A percentile compares a stretch with the other conserved stretches of the same genome.
phyloP scores from a whole-genome alignment of 2,888 invertebrate species.

The Dilophus febrilis region DNA sequence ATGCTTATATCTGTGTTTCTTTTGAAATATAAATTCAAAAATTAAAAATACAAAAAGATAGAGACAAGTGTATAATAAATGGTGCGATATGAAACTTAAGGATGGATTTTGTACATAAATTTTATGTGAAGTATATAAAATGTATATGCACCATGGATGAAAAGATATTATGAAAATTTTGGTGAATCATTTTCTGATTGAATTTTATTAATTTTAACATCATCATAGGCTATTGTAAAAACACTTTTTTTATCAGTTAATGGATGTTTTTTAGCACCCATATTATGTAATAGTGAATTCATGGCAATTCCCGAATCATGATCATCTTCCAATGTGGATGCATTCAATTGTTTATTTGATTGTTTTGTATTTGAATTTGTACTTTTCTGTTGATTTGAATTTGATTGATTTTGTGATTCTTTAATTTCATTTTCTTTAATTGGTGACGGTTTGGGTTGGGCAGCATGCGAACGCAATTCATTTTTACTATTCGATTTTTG shows the following conservation, averaged over 20 bases:
- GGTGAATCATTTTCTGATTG: conserved; percentile 65
- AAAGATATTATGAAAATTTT: conserved; percentile 34
- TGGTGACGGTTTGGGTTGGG: conserved; percentile 24
- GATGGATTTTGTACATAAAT: too few species aligned
- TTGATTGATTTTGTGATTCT: conserved; percentile 21
- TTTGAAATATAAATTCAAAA: too few species aligned
- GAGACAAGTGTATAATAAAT: too few species aligned
- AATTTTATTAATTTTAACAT: conserved; percentile 70
- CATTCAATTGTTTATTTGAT: conserved; percentile 32
- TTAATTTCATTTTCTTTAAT: conserved; percentile 29
- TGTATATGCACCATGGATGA: too few species aligned
- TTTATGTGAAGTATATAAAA: too few species aligned
- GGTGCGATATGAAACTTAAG: too few species aligned
- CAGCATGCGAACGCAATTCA: too few species aligned
- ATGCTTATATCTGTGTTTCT: too few species aligned
- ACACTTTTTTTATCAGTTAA: conserved; percentile 81
- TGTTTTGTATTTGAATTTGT: conserved; percentile 12
- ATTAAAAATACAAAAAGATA: too few species aligned
- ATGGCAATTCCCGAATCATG: conserved; percentile 63
- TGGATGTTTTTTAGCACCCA: conserved; percentile 40
- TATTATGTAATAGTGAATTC: conserved; percentile 39
- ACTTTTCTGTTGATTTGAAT: conserved; percentile 27
- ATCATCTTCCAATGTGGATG: conserved; percentile 47
- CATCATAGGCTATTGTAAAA: conserved; percentile 83
- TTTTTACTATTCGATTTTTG: conserved; percentile 16